phyloP scores from a whole-genome alignment of 2,888 invertebrate genomes.

The Agriopis marginaria region DNA sequence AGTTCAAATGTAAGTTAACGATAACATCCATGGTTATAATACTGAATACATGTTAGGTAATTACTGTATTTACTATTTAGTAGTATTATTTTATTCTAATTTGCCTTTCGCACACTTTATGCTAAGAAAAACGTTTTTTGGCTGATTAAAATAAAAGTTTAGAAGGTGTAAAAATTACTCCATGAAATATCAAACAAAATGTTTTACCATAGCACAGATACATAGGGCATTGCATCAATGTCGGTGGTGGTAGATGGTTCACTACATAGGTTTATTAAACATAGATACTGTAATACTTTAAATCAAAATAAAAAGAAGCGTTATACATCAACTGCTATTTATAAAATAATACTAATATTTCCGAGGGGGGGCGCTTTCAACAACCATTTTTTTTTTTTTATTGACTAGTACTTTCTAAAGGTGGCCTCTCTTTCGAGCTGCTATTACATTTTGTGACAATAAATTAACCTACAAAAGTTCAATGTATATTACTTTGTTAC shows the following conservation, averaged over 20 bases:
- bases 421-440: slow-evolving; percentile 12
- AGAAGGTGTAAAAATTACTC: too few relatives aligned
- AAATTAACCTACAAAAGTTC: not conserved
- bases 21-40: too few relatives aligned
- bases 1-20: too few relatives aligned
- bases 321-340: not conserved
- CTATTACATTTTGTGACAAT: slow-evolving; percentile 8
- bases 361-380: not conserved
- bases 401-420: slow-evolving; percentile 15
- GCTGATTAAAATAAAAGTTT: too few relatives aligned
- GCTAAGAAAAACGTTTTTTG: too few relatives aligned
- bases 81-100: too few relatives aligned
- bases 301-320: not conserved
- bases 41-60: too few relatives aligned
- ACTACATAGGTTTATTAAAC: not conserved
- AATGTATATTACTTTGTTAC: not conserved
- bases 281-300: not conserved
- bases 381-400: not conserved
- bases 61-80: too few relatives aligned
- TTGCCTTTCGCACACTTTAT: too few relatives aligned
- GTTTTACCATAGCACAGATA: too few relatives aligned
- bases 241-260: not conserved
- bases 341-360: not conserved
- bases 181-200: too few relatives aligned
- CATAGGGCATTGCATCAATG: too few relatives aligned